Evolutionary conservation across 2,113 vertebrate species (phyloP).

Genomic region (Isichthys henryi): DNA sequence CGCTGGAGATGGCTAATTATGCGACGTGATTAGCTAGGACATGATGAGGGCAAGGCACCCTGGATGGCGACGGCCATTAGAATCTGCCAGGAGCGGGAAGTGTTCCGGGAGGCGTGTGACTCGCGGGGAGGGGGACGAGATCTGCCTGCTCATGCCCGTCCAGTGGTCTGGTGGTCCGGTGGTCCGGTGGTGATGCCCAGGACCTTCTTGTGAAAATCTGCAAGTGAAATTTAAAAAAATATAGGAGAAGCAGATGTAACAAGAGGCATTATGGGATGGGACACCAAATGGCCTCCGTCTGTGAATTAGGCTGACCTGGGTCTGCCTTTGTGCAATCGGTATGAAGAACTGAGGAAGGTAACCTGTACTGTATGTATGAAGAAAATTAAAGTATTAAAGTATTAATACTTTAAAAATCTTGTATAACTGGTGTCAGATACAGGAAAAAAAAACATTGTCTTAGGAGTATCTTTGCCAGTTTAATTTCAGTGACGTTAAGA

Average conservation of each 20-base stretch:
- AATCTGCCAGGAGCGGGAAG: not conserved
- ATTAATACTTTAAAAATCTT: not conserved
- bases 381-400: not conserved
- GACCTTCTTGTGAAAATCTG: not conserved
- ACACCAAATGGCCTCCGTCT: not conserved
- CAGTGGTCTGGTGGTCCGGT: not conserved
- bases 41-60: not conserved
- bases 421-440: not conserved
- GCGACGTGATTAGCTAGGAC: not conserved
- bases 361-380: not conserved
- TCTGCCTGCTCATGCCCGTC: not conserved
- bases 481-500: too few species aligned
- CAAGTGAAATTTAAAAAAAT: not conserved
- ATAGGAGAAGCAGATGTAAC: not conserved
- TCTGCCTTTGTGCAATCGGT: not conserved
- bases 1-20: constrained; percentile 5
- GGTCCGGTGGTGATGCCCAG: not conserved
- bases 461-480: not conserved
- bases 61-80: not conserved
- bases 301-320: not conserved
- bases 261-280: not conserved
- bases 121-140: not conserved
- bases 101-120: not conserved
- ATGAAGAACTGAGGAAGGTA: not conserved
- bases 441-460: not conserved